Evolutionary conservation across 2,113 vertebrate genomes (phyloP).

Genomic region (Piaya cayana): DNA sequence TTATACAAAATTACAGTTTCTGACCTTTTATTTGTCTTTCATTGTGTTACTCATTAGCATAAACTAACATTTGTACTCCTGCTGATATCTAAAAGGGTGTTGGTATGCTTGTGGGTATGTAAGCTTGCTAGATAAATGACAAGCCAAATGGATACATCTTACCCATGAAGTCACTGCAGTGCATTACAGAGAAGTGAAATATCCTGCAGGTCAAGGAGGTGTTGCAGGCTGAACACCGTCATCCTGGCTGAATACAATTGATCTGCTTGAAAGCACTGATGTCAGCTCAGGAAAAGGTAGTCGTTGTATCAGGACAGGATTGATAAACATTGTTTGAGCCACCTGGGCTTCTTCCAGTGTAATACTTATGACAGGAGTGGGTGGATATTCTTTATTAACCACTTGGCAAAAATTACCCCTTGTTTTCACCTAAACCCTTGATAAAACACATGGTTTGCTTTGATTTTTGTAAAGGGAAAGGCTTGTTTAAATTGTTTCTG

Average conservation of each 20-base stretch:
- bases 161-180: not conserved
- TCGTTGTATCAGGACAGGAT: not conserved
- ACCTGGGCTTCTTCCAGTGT: not conserved
- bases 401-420: not conserved
- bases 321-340: not conserved
- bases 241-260: not conserved
- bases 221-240: not conserved
- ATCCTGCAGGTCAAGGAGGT: not conserved
- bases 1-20: slow-evolving; percentile 46
- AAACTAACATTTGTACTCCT: slow-evolving; percentile 44
- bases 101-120: not conserved
- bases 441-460: not conserved
- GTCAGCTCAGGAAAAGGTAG: not conserved
- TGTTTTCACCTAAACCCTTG: not conserved
- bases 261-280: not conserved
- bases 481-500: not conserved
- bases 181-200: not conserved
- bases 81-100: slow-evolving; percentile 18
- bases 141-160: not conserved
- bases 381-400: not conserved
- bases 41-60: slow-evolving; percentile 47
- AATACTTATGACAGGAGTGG: not conserved
- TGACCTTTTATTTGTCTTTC: slow-evolving; percentile 56
- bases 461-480: not conserved
- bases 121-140: not conserved